A percentile compares a stretch with the other conserved stretches of the same genome.
These are phyloP conservation scores for Kradibia gibbosae DNA, from an alignment of 1,140 invertebrate species.

Conservation along the genomic window DNA sequence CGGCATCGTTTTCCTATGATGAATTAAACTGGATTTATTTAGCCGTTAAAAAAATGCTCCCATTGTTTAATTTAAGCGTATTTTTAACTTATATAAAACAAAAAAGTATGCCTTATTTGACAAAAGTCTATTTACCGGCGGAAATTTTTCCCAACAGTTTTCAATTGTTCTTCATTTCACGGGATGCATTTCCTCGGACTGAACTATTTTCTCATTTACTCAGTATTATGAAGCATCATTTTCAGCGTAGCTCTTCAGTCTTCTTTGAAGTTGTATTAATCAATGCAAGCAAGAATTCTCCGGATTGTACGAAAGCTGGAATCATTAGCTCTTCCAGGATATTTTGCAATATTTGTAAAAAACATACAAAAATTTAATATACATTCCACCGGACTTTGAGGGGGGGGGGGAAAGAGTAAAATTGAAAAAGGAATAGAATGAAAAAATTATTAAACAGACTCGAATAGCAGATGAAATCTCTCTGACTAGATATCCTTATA, in stretches of 20 bases:
- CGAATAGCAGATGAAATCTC: constrained; percentile 3
- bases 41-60: no score
- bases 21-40: no score
- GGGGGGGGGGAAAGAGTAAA: neutral
- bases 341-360: neutral
- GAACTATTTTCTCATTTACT: neutral
- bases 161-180: neutral
- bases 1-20: no score
- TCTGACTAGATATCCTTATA: neutral
- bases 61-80: no score
- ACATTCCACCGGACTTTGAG: neutral
- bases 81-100: no score
- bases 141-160: neutral
- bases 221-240: neutral
- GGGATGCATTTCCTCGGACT: neutral
- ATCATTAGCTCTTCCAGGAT: neutral
- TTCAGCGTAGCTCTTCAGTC: neutral
- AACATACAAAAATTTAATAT: no score
- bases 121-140: neutral
- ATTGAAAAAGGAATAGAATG: neutral
- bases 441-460: neutral
- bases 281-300: neutral
- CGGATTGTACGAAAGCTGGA: neutral
- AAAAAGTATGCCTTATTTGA: neutral
- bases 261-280: neutral